Evolutionary conservation across 2,888 invertebrate species (phyloP).

Genomic region (Metacarcinus magister): DNA sequence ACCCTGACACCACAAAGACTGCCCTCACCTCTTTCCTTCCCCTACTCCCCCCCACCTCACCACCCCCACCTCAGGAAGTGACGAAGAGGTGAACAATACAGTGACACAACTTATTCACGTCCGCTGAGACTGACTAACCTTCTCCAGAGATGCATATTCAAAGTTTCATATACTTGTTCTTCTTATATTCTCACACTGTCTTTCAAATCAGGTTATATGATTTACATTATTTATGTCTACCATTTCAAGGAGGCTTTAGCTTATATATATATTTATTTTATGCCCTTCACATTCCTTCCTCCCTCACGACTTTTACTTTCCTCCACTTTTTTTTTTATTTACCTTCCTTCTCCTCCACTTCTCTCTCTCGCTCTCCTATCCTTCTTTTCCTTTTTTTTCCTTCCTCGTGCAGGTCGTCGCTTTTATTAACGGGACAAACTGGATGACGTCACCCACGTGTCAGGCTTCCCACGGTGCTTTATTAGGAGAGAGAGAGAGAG

Average conservation of each 20-base stretch:
- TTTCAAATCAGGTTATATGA: no score
- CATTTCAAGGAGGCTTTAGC: no score
- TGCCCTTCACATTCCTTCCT: no score
- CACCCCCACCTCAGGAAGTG: background rate
- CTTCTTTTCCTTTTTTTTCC: no score
- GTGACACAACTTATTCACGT: background rate
- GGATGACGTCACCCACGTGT: background rate
- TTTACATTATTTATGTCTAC: no score
- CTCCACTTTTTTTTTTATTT: no score
- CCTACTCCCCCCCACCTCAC: background rate
- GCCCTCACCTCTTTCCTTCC: background rate
- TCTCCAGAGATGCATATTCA: no score
- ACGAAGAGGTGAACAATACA: background rate
- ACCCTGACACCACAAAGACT: background rate
- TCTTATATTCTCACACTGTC: no score
- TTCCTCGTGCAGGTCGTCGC: background rate
- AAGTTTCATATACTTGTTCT: no score
- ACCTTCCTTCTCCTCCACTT: background rate
- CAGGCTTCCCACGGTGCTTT: conserved; percentile 1
- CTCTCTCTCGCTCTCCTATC: background rate
- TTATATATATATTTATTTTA: no score
- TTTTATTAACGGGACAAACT: background rate
- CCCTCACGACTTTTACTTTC: no score
- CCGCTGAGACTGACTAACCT: no score
- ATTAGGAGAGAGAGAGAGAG: conserved; percentile 9